Evolutionary conservation across 2,113 vertebrate species (phyloP).

Genomic region (Calonectris borealis): DNA sequence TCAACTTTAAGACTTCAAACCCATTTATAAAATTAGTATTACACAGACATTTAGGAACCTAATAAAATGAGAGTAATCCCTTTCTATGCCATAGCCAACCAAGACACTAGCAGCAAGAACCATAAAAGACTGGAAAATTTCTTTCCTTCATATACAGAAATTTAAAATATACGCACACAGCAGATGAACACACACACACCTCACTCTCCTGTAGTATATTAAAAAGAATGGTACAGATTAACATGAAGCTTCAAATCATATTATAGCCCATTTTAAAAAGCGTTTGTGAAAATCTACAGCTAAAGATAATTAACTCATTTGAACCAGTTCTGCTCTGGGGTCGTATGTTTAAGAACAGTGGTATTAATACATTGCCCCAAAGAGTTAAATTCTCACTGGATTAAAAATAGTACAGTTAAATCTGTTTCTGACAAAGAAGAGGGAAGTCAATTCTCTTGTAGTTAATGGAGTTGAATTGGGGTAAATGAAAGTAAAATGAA

Average conservation of each 20-base stretch:
- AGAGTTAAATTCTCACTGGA: neutral
- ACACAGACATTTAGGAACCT: neutral
- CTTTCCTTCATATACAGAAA: neutral
- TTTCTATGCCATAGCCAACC: neutral
- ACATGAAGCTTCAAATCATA: neutral
- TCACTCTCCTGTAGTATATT: neutral
- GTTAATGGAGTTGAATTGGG: neutral
- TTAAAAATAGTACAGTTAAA: neutral
- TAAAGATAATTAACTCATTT: neutral
- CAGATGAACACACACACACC: accelerated
- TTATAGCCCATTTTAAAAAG: neutral
- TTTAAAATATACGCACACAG: neutral
- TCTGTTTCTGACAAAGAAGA: neutral
- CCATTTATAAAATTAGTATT: neutral
- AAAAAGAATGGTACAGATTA: neutral
- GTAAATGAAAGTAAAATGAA: neutral
- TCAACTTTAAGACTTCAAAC: neutral
- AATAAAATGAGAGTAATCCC: neutral
- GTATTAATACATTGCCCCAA: neutral
- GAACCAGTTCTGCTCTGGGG: neutral
- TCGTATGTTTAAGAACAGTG: neutral
- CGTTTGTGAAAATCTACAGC: neutral
- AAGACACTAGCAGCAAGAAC: neutral
- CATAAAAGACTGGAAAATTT: neutral
- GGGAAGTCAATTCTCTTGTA: neutral